Percentiles rank a stretch among this genome's conserved stretches.
phyloP scores from a whole-genome alignment of 2,797 vertebrate species.

The Myotis daubentonii region DNA sequence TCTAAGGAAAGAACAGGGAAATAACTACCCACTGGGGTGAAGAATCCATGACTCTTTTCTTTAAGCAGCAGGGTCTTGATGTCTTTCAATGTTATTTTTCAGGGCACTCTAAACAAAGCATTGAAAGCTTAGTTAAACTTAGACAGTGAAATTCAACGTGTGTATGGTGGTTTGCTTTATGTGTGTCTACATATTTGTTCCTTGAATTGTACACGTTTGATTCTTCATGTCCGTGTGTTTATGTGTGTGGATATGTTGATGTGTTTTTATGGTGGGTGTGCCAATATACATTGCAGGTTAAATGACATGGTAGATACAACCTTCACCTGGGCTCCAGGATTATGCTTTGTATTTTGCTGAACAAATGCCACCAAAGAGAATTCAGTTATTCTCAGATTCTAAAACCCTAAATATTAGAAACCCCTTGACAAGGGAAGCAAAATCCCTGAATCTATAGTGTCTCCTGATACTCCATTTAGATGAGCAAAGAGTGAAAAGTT shows the following conservation, averaged over 20 bases:
- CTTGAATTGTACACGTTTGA: neutral
- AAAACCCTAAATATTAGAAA: neutral
- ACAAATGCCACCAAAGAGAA: neutral
- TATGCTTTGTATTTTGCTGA: neutral
- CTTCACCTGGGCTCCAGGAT: neutral
- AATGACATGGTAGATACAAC: neutral
- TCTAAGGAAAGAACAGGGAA: neutral
- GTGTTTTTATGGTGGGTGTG: neutral
- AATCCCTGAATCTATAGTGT: neutral
- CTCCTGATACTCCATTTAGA: neutral
- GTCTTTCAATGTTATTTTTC: neutral
- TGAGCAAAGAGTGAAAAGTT: neutral
- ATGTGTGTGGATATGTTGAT: neutral
- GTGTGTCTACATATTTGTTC: neutral
- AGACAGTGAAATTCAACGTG: neutral
- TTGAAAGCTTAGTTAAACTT: neutral
- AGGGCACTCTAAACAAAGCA: neutral
- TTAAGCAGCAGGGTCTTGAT: neutral
- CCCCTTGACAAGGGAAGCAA: neutral
- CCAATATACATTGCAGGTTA: neutral
- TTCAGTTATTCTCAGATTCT: neutral
- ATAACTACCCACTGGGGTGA: neutral
- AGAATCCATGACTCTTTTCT: neutral
- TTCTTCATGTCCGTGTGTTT: neutral
- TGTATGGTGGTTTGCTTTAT: neutral